Evolutionary conservation across 2,113 vertebrate species (phyloP), one percentile per base, ranked within the genome.

Genomic region (Poecilia latipinna): DNA sequence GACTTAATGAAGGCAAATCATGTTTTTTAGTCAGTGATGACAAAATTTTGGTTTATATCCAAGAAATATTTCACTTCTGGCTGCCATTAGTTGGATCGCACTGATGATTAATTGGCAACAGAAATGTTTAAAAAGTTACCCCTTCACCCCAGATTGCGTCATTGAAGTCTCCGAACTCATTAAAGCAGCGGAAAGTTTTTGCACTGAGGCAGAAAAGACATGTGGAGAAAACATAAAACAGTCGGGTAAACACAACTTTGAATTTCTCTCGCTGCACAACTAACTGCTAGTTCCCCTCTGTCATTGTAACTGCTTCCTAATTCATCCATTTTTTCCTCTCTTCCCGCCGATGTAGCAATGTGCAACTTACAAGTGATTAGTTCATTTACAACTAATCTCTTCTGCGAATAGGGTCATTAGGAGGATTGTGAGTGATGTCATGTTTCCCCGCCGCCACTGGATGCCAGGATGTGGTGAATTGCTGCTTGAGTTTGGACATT

Each of bases 291-390:
- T 84, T 62, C 79, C 84, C 77, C 84, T 93, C 90, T 87, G 90
- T 91, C 91, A 93, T 91, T 88, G 80, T 90, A 92, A 91, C 87
- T 86, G 87, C 90, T 89, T 89, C 89, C 87, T 91, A 92, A 92
- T 91, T 92, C 90, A 85, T 70, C 78, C 69, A 70, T 67, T 91
- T 83, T 87, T 91, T 83, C 86, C 0, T 4, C 51, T 66, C 54
- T 48, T 61, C 70, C 44, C 32, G 65, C 86, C 84, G 74, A 78
- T 54, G 78, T 70, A 82, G 88, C 68, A 80, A 82, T 75, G 82
- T 82, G 84, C 80, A 88, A 76, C 88, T 71, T 37, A 64, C 84
- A 61, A 90, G 70, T 86, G 91, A 91, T 91, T 92, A 82, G 82
- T 88, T 91, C 83, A 90, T 92, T 90, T 88, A 75, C 86, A 79